These are phyloP conservation scores for Jordanella pulchra DNA, from an alignment of 2,797 vertebrate species.

Conservation along the genomic window DNA sequence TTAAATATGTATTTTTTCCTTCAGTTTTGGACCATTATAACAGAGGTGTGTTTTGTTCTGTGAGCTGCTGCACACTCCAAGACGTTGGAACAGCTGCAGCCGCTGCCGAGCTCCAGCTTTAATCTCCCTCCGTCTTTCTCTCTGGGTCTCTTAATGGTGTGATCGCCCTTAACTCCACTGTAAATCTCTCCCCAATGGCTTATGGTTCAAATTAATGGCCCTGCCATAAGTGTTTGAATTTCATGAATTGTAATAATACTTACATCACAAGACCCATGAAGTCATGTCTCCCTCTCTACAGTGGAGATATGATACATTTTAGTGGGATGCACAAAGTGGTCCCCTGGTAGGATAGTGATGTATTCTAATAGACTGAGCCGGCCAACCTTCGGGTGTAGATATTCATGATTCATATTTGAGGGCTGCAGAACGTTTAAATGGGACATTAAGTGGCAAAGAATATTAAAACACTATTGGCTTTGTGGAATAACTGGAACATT, in stretches of 20 bases:
- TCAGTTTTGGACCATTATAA: not conserved
- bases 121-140: conserved; percentile 51
- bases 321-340: conserved; percentile 94
- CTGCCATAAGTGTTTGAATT: conserved; percentile 92
- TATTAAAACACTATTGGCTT: conserved; percentile 85
- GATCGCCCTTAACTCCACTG: conserved; percentile 74
- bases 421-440: conserved; percentile 91
- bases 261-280: conserved; percentile 99
- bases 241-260: conserved; percentile 99
- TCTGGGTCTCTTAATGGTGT: conserved; percentile 70
- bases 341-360: conserved; percentile 94
- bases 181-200: conserved; percentile 91
- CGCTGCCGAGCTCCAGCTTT: conserved; percentile 24
- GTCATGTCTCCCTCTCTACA: conserved; percentile 92
- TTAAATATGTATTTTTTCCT: not conserved
- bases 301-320: conserved; percentile 94
- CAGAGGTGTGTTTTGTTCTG: not conserved
- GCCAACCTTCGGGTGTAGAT: conserved; percentile 90
- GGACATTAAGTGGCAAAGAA: conserved; percentile 93
- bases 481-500: conserved; percentile 70
- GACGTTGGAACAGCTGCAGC: conserved; percentile 39
- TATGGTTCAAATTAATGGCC: conserved; percentile 93
- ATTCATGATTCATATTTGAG: conserved; percentile 96
- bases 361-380: conserved; percentile 97
- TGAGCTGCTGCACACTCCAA: conserved; percentile 19